Conservation (phyloP, 2,797 vertebrate genomes). For the Oceanodroma leucorhoa region DNA sequence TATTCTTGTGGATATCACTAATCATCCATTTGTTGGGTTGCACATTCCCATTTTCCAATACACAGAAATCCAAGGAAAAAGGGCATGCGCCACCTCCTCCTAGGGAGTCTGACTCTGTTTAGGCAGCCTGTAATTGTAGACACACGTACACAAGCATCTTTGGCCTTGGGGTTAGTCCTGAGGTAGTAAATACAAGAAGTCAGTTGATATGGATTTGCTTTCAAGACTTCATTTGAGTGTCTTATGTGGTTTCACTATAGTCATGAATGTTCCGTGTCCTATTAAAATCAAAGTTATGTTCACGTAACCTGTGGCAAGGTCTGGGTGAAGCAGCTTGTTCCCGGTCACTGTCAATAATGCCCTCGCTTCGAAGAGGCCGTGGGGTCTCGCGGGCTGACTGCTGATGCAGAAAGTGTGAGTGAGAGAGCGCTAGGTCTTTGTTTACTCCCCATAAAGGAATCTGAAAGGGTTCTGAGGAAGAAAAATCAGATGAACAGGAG, state of each 20-base stretch:
- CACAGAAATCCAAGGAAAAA: background rate
- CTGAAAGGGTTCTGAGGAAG: conserved; percentile 78
- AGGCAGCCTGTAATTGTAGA: conserved; percentile 71
- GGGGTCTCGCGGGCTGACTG: conserved; percentile 73
- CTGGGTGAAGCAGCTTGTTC: conserved; percentile 47
- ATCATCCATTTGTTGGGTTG: background rate
- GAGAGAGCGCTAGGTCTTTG: conserved; percentile 69
- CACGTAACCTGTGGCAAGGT: conserved; percentile 56
- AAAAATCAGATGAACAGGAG: background rate
- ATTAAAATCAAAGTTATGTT: conserved; percentile 77
- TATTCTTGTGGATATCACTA: background rate
- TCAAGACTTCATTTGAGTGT: background rate
- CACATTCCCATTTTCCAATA: background rate
- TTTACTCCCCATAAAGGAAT: conserved; percentile 81
- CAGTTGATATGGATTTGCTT: conserved; percentile 37
- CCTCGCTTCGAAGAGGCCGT: background rate
- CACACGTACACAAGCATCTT: conserved; percentile 79
- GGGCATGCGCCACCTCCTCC: background rate
- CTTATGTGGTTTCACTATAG: conserved; percentile 82
- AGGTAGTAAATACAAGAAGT: conserved; percentile 87
- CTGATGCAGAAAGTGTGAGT: conserved; percentile 67
- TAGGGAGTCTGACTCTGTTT: background rate
- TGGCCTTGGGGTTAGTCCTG: conserved; percentile 86
- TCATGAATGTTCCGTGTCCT: conserved; percentile 85
- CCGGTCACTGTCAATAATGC: background rate